Evolutionary conservation across 2,888 invertebrate species (phyloP).

Genomic region (Venusia cambrica): DNA sequence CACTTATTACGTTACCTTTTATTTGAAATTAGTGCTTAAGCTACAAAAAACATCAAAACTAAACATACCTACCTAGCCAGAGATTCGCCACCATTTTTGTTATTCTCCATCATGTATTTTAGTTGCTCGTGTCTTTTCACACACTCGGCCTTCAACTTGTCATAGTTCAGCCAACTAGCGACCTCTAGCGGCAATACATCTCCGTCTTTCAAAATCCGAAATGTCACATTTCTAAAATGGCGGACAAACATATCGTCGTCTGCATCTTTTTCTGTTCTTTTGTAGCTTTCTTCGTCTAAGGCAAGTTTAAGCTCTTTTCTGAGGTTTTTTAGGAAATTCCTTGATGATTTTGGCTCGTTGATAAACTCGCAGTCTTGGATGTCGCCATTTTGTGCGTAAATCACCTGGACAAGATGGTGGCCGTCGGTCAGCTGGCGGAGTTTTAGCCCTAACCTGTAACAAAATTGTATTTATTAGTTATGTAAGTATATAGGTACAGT

Average conservation of each 20-base stretch:
- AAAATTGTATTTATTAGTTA: no score
- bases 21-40: no score
- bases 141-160: slow-evolving; percentile 80
- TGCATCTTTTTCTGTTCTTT: slow-evolving; percentile 44
- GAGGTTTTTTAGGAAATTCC: slow-evolving; percentile 81
- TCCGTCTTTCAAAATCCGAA: slow-evolving; percentile 73
- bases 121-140: slow-evolving; percentile 62
- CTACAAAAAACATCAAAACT: slow-evolving; percentile 25
- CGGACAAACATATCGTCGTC: slow-evolving; percentile 60
- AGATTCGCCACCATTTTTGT: slow-evolving; percentile 49
- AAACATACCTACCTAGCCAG: slow-evolving; percentile 58
- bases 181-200: slow-evolving; percentile 72
- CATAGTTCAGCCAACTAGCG: slow-evolving; percentile 81
- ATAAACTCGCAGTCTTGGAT: slow-evolving; percentile 86
- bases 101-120: slow-evolving; percentile 59
- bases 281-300: slow-evolving; percentile 59
- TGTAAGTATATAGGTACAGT: no score
- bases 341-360: slow-evolving; percentile 74
- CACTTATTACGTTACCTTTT: no score
- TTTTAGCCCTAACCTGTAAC: slow-evolving; percentile 78
- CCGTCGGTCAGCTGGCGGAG: slow-evolving; percentile 86
- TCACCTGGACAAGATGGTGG: slow-evolving; percentile 84
- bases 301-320: slow-evolving; percentile 77
- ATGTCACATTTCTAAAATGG: slow-evolving; percentile 77
- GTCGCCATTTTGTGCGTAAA: slow-evolving; percentile 81